Base-by-base conservation (phyloP, 2,888 invertebrate genomes). In the Ornithoptera priamus region DNA sequence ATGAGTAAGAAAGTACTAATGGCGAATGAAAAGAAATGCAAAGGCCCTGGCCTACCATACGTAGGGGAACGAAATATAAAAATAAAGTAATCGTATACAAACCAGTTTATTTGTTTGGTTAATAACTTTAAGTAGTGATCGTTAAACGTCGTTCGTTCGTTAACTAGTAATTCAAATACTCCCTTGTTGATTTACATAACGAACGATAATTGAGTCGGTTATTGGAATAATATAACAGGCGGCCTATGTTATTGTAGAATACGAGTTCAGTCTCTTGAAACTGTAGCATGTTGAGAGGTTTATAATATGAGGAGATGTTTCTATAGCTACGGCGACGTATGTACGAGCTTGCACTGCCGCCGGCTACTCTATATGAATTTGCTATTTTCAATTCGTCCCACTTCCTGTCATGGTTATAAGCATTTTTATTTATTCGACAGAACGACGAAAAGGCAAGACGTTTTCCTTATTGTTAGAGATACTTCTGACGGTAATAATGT, bases 351-450 rank as follows among this genome's bases (percentile, higher is more conserved):
- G 20, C 60, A 42, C 60, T 46, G 24, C 62, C 39, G 6, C 18
- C 22, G 3, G 62, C 42, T 56, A 42, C 67, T 24, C 57, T 62
- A 62, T 57, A 67, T 66, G 66, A 62, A 67, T 67, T 62, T 62
- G 39, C 36, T 56, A 62, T 62, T 62, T 30, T 62, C 62, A 62
- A 67, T 67, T 57, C 24, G 24, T 62, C 50, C 46, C 50, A 50
- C 22, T 12, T 50, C 62, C 46, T 50, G 22, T 46, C 24, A 2
- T 24, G 22, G 36, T 36, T 36, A 60, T 5, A 50, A 15, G 17
- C 50, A 17, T 50, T 15, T 50, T 18, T 17, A 15, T 50, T 50
- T 50, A 2, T 18, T 50, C 17, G 39, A 39, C 39, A 7, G 6
- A 39, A 39, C 39, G 39, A 39, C 8, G 10, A 39, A 7, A 39